phyloP scores from a whole-genome alignment of 2,113 vertebrate species.

The Pardalotus punctatus region DNA sequence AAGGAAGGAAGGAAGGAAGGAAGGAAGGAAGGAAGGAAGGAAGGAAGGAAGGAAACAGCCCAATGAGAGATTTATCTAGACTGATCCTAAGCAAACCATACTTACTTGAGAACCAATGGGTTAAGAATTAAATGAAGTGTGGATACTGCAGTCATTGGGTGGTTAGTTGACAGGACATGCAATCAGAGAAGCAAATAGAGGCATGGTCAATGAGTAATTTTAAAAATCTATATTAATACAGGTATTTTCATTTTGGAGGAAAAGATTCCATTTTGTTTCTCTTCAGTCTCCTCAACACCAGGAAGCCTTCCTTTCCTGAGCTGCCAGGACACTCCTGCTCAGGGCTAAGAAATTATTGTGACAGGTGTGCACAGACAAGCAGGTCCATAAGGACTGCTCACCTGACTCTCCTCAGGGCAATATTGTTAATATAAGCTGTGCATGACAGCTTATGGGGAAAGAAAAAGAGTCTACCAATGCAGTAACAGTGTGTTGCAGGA shows the following conservation, averaged over 20 bases:
- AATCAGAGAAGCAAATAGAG: neutral
- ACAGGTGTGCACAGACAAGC: neutral
- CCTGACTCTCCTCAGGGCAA: neutral
- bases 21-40: neutral
- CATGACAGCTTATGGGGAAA: neutral
- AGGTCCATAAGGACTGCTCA: neutral
- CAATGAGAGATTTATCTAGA: neutral
- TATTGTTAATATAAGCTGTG: neutral
- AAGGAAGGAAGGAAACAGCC: neutral
- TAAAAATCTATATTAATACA: neutral
- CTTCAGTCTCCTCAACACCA: neutral
- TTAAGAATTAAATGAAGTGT: neutral
- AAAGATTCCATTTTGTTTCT: neutral
- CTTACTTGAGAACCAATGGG: neutral
- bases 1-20: neutral
- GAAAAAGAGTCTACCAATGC: neutral
- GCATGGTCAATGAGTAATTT: neutral
- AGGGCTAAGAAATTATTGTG: neutral
- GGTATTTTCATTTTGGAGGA: neutral
- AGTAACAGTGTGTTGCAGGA: neutral
- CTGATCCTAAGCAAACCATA: neutral
- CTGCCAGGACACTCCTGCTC: neutral
- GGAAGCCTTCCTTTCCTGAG: neutral
- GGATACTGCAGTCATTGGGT: neutral
- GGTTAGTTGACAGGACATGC: neutral